These are phyloP conservation scores for Urocitellus parryii DNA, from an alignment of 2,113 vertebrate genomes.

Conservation along the genomic window DNA sequence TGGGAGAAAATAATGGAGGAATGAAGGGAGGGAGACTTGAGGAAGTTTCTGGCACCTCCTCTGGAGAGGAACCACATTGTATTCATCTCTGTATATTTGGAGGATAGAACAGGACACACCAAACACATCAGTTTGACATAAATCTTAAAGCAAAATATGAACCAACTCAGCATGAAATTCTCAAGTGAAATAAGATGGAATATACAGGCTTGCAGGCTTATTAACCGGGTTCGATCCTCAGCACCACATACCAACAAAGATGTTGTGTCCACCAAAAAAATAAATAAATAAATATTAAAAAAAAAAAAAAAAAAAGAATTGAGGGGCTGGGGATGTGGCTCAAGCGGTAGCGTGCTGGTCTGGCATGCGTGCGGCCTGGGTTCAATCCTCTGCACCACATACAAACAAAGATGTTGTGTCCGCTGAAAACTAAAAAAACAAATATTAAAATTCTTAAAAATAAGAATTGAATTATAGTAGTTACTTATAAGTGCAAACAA, in stretches of 20 bases:
- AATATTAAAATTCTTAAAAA: too few relatives aligned
- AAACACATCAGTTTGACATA: slow-evolving; percentile 30
- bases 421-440: too few relatives aligned
- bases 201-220: neutral
- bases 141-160: slow-evolving; percentile 26
- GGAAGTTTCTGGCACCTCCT: neutral
- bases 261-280: too few relatives aligned
- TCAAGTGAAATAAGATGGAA: slow-evolving; percentile 3
- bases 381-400: too few relatives aligned
- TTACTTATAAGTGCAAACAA: neutral
- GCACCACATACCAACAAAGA: too few relatives aligned
- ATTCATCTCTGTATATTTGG: neutral
- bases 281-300: too few relatives aligned
- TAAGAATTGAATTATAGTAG: neutral
- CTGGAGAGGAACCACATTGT: neutral
- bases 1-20: slow-evolving; percentile 23
- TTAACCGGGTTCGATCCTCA: too few relatives aligned
- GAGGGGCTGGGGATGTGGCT: neutral
- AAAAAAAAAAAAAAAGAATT: too few relatives aligned
- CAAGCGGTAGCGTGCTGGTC: too few relatives aligned
- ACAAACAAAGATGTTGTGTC: too few relatives aligned
- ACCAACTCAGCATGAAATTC: slow-evolving; percentile 22
- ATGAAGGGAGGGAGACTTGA: neutral
- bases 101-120: neutral
- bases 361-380: too few relatives aligned